Evolutionary conservation across 2,888 invertebrate genomes (phyloP).

Genomic region (Mythimna albipuncta): DNA sequence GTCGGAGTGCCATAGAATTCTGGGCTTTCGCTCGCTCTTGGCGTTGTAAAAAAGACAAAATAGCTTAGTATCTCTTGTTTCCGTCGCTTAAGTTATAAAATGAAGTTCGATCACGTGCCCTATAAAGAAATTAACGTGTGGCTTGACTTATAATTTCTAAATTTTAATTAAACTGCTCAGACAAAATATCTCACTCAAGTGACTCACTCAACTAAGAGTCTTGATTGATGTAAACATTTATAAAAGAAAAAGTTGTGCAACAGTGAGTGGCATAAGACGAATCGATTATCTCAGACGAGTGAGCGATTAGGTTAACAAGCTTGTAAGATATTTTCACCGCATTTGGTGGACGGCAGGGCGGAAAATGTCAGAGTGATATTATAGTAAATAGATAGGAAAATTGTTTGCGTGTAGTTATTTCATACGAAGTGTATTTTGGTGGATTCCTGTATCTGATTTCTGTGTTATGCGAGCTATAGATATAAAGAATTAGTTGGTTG

Average conservation of each 20-base stretch:
- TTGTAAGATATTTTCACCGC: conserved; percentile 42
- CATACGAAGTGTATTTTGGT: background rate
- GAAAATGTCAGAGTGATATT: conserved; percentile 16
- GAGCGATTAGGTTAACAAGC: conserved; percentile 57
- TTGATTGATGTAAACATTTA: conserved; percentile 48
- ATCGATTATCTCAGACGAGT: conserved; percentile 63
- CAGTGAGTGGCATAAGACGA: conserved; percentile 37
- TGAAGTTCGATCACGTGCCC: too few relatives aligned
- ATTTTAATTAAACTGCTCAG: too few relatives aligned
- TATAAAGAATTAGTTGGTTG: background rate
- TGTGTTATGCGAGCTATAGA: background rate
- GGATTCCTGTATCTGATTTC: background rate
- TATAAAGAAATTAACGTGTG: too few relatives aligned
- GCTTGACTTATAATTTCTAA: too few relatives aligned
- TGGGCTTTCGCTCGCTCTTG: too few relatives aligned
- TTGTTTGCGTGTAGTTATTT: background rate
- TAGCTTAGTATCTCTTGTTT: too few relatives aligned
- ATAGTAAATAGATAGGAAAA: conserved; percentile 17
- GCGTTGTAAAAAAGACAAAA: too few relatives aligned
- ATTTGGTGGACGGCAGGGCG: conserved; percentile 33
- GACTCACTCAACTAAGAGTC: too few relatives aligned
- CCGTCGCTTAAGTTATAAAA: too few relatives aligned
- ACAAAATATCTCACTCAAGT: background rate
- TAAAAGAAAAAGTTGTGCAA: conserved; percentile 45
- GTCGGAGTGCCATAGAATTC: too few relatives aligned